phyloP scores from a whole-genome alignment of 2,797 vertebrate species.

The Microctenopoma steveboyesi region DNA sequence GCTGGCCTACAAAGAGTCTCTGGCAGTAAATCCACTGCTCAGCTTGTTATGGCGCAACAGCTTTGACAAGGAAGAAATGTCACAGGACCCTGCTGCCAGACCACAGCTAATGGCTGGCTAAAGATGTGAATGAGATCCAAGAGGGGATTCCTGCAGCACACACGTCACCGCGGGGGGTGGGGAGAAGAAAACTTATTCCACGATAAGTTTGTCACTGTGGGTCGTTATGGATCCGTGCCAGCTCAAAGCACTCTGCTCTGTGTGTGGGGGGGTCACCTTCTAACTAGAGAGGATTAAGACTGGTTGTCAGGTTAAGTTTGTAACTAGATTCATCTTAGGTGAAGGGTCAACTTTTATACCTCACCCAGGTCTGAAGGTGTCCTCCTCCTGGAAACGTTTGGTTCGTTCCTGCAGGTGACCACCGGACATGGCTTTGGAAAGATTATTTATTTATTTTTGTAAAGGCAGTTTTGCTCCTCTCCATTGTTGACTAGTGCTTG shows the following conservation, averaged over 20 bases:
- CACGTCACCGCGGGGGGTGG: conserved; percentile 62
- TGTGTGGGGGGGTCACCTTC: neutral
- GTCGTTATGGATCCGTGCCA: conserved; percentile 28
- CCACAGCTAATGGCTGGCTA: conserved; percentile 74
- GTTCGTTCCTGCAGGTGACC: no score
- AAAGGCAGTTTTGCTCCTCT: no score
- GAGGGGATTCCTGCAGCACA: conserved; percentile 72
- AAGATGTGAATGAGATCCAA: conserved; percentile 60
- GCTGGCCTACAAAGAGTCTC: conserved; percentile 70
- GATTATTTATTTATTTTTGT: no score
- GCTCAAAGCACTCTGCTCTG: neutral
- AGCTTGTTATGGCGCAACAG: conserved; percentile 73
- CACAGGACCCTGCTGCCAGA: conserved; percentile 65
- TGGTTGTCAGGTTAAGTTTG: no score
- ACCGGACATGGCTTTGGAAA: no score
- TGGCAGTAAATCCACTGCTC: conserved; percentile 75
- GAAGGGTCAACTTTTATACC: no score
- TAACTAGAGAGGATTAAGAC: no score
- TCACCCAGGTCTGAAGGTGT: no score
- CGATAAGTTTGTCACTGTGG: conserved; percentile 12
- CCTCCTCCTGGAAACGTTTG: no score
- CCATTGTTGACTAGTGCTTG: no score
- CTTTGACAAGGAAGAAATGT: conserved; percentile 75
- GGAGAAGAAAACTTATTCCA: no score
- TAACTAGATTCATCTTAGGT: no score